Evolutionary conservation across 2,113 vertebrate genomes (phyloP).

Genomic region (Emydura subglobosa): DNA sequence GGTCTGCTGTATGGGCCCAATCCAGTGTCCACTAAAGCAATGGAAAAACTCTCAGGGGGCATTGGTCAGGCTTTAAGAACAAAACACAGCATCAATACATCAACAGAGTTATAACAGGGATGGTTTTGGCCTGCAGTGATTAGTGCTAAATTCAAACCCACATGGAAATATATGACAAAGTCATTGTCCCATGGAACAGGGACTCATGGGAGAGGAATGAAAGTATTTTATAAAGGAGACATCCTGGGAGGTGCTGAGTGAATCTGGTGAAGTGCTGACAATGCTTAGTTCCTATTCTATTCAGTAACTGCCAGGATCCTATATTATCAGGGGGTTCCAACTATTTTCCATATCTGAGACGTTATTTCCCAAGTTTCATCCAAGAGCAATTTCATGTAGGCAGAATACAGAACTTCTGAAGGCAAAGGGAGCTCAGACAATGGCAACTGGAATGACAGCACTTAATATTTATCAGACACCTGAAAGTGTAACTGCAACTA

Average conservation of each 20-base stretch:
- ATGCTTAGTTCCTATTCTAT: neutral
- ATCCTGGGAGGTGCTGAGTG: neutral
- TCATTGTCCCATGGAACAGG: neutral
- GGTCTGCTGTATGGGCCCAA: neutral
- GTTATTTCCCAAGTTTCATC: neutral
- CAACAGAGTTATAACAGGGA: neutral
- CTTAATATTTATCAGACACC: neutral
- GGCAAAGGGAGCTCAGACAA: neutral
- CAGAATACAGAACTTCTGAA: neutral
- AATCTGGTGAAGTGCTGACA: neutral
- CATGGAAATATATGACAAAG: neutral
- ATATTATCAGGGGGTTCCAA: neutral
- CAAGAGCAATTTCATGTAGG: neutral
- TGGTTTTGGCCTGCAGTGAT: neutral
- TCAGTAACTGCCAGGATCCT: neutral
- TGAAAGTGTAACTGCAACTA: neutral
- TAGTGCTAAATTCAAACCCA: neutral
- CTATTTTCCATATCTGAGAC: neutral
- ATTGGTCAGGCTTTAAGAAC: neutral
- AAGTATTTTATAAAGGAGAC: neutral
- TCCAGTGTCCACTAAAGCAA: neutral
- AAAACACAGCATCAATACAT: neutral
- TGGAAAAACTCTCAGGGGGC: neutral
- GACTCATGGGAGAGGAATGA: neutral
- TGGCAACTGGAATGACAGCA: neutral